phyloP scores from a whole-genome alignment of 2,888 invertebrate genomes.

The Oxystoma pomonae region DNA sequence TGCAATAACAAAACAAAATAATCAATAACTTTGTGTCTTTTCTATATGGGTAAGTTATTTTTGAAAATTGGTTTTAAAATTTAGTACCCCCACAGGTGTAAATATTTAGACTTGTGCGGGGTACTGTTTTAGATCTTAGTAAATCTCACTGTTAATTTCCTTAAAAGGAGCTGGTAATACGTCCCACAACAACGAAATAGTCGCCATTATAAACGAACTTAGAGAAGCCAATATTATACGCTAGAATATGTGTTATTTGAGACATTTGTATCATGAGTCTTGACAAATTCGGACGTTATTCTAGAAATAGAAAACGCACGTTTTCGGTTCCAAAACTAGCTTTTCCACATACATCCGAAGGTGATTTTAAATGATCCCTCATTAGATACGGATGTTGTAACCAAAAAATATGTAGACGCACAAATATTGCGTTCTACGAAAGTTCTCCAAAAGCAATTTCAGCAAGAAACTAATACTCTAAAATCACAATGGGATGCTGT shows the following conservation, averaged over 20 bases:
- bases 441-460: neutral
- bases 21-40: too few species aligned
- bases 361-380: neutral
- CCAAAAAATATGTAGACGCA: neutral
- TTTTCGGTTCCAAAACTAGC: neutral
- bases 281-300: constrained; percentile 2
- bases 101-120: neutral
- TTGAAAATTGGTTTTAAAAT: too few species aligned
- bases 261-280: neutral
- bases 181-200: constrained; percentile 6
- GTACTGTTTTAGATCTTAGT: too few species aligned
- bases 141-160: constrained; percentile 31
- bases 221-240: neutral
- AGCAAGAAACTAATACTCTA: neutral
- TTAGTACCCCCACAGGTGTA: too few species aligned
- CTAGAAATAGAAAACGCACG: neutral
- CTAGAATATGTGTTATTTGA: neutral
- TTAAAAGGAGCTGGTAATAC: constrained; percentile 19
- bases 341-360: neutral
- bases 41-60: too few species aligned
- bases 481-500: too few species aligned
- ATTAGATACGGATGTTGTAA: neutral
- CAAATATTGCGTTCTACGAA: neutral
- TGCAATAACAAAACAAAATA: too few species aligned
- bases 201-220: constrained; percentile 10